Conservation (phyloP, 2,113 vertebrate species). For the Callionymus lyra region DNA sequence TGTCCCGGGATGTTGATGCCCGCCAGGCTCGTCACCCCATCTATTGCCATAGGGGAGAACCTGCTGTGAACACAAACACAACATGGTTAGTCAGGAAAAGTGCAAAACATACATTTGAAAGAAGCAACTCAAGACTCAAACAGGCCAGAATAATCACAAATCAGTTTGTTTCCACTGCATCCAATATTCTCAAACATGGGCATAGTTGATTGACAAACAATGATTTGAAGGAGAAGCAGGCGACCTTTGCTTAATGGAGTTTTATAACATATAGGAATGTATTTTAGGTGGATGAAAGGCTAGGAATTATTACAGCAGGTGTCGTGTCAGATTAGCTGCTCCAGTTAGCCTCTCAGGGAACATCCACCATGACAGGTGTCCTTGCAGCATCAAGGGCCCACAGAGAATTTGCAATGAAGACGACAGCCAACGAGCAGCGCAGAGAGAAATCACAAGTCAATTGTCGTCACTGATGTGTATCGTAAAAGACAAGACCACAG, state of each 20-base stretch:
- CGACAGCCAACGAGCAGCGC: conserved; percentile 24
- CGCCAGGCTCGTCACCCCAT: conserved; percentile 95
- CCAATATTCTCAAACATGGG: too few species aligned
- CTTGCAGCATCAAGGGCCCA: conserved; percentile 47
- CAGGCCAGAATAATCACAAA: too few species aligned
- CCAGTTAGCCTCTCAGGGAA: conserved; percentile 57
- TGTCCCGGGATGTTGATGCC: conserved; percentile 98
- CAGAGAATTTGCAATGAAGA: conserved; percentile 39
- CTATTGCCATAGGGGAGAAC: conserved; percentile 97
- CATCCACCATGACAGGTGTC: conserved; percentile 62
- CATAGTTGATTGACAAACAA: neutral
- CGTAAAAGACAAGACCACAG: conserved; percentile 35
- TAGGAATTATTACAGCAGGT: conserved; percentile 63
- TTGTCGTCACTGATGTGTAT: neutral
- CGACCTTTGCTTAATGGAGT: too few species aligned
- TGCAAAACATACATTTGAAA: too few species aligned
- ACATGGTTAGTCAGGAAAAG: conserved; percentile 3
- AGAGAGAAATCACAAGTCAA: conserved; percentile 13
- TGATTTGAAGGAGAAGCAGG: too few species aligned
- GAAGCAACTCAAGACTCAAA: too few species aligned
- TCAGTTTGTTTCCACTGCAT: too few species aligned
- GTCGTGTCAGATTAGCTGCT: conserved; percentile 62
- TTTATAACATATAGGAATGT: neutral
- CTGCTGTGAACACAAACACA: conserved; percentile 65
- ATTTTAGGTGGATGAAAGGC: conserved; percentile 27